These are phyloP conservation scores for Nycticryphes semicollaris DNA, from an alignment of 2,113 vertebrate genomes.

Conservation along the genomic window DNA sequence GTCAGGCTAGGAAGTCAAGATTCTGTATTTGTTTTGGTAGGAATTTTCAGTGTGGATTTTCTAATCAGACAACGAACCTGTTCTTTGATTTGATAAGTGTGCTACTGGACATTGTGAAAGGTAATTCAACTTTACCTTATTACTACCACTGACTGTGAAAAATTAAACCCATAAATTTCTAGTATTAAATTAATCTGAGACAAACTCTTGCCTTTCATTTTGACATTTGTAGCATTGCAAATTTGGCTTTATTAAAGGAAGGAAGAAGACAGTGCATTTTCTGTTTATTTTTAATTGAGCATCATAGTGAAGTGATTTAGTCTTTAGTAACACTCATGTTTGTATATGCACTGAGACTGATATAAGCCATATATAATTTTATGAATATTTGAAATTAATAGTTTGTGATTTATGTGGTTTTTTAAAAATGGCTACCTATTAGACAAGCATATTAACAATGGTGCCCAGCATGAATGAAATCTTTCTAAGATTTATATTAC, in stretches of 20 bases:
- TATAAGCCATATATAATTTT: not conserved
- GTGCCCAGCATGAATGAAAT: not conserved
- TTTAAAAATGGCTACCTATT: not conserved
- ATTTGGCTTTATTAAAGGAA: not conserved
- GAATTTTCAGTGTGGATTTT: not conserved
- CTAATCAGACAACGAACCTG: not conserved
- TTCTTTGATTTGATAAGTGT: not conserved
- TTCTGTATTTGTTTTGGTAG: slow-evolving; percentile 9
- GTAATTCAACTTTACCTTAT: not conserved
- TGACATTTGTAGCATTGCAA: not conserved
- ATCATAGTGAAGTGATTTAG: not conserved
- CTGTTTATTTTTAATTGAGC: not conserved
- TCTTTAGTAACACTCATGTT: not conserved
- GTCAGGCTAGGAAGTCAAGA: not conserved
- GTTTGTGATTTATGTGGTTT: not conserved
- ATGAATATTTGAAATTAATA: not conserved
- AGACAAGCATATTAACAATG: not conserved
- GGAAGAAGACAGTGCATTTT: not conserved
- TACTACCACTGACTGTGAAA: not conserved
- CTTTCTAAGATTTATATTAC: not conserved
- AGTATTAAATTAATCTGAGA: not conserved
- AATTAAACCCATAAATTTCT: not conserved
- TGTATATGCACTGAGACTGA: not conserved
- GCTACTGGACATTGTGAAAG: not conserved
- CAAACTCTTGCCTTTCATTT: not conserved